Evolutionary conservation across 2,888 invertebrate genomes (phyloP).

Genomic region (Agrochola circellaris): DNA sequence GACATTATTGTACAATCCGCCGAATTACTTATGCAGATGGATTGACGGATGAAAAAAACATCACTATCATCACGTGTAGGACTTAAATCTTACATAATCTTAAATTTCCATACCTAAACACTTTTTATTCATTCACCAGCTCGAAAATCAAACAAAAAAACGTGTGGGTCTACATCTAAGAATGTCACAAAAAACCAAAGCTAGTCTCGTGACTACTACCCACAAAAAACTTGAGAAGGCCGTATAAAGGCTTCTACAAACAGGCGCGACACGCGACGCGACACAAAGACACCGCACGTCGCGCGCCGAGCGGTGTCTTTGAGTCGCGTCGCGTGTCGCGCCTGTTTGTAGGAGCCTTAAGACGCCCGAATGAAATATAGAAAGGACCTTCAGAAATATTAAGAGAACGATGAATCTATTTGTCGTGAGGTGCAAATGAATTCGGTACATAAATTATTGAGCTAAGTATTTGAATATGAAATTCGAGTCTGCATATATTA

Average conservation of each 20-base stretch:
- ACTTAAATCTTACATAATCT: conserved; percentile 3
- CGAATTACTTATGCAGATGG: background rate
- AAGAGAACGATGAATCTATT: conserved; percentile 19
- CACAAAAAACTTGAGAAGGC: conserved; percentile 55
- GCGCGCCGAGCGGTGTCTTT: no score
- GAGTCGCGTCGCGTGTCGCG: no score
- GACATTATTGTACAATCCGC: background rate
- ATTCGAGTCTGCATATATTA: conserved; percentile 22
- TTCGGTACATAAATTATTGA: conserved; percentile 34
- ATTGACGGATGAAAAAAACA: background rate
- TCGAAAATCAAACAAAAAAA: conserved; percentile 15
- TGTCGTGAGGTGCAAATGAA: conserved; percentile 36
- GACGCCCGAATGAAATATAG: conserved; percentile 13
- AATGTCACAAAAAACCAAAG: conserved; percentile 37
- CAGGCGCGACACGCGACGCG: no score
- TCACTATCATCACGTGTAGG: background rate
- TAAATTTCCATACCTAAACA: background rate
- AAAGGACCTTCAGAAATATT: conserved; percentile 35
- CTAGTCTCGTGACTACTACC: conserved; percentile 31
- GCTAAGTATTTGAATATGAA: conserved; percentile 38
- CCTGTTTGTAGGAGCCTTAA: no score
- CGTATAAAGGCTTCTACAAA: no score
- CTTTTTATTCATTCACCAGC: conserved; percentile 33
- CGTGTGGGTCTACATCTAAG: background rate
- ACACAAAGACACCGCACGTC: no score